Evolutionary conservation across 2,113 vertebrate genomes (phyloP).

Genomic region (Nothocercus julius): DNA sequence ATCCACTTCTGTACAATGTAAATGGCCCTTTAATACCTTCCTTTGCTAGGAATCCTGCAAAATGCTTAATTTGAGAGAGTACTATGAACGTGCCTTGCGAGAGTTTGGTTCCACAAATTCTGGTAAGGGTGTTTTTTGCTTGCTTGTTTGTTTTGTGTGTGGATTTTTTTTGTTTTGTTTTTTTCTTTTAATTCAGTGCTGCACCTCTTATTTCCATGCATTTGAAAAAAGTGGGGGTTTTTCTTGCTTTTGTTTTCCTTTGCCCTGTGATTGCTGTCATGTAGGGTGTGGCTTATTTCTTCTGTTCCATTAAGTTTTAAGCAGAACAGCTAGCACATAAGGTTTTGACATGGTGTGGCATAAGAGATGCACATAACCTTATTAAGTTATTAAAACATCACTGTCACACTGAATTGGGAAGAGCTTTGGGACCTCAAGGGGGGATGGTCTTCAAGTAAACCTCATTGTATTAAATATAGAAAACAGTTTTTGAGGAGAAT

Average conservation of each 20-base stretch:
- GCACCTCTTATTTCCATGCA: background rate
- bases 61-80: slow-evolving; percentile 88
- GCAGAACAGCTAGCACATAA: background rate
- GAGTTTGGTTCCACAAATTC: slow-evolving; percentile 89
- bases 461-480: background rate
- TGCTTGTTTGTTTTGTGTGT: slow-evolving; percentile 15
- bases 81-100: slow-evolving; percentile 91
- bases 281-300: background rate
- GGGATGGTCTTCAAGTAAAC: background rate
- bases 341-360: background rate
- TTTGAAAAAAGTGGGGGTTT: background rate
- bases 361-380: background rate
- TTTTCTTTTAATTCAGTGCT: background rate
- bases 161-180: background rate
- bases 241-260: background rate
- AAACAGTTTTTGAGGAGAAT: background rate
- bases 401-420: background rate
- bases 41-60: slow-evolving; percentile 84
- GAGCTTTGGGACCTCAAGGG: background rate
- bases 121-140: slow-evolving; percentile 76
- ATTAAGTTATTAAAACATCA: background rate
- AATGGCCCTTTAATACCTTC: slow-evolving; percentile 50
- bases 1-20: slow-evolving; percentile 13
- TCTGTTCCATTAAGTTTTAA: background rate
- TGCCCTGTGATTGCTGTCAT: background rate